These are phyloP conservation scores for Protosalanx chinensis DNA, from an alignment of 2,797 vertebrate species.

Conservation along the genomic window DNA sequence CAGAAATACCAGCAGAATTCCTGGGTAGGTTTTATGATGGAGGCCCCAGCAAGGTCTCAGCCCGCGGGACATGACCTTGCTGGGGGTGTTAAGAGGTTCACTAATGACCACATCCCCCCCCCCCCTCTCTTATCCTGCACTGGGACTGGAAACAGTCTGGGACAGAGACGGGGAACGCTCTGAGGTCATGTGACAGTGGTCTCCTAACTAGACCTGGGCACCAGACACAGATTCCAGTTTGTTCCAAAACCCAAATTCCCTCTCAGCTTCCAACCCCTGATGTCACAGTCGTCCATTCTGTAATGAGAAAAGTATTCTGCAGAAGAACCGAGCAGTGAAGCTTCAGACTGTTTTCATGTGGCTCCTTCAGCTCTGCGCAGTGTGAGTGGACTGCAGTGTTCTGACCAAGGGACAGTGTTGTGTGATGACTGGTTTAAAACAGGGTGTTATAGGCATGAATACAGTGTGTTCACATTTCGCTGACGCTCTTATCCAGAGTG, in stretches of 20 bases:
- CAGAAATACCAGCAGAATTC: conserved; percentile 69
- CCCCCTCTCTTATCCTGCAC: conserved; percentile 40
- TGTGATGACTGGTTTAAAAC: conserved; percentile 39
- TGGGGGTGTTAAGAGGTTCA: conserved; percentile 58
- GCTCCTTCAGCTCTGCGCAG: neutral
- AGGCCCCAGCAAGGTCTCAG: conserved; percentile 56
- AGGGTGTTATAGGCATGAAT: conserved; percentile 40
- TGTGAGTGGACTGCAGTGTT: conserved; percentile 25
- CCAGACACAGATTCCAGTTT: conserved; percentile 2
- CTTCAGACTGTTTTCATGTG: conserved; percentile 13
- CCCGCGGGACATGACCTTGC: conserved; percentile 67
- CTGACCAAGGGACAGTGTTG: conserved; percentile 18
- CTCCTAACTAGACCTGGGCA: conserved; percentile 2
- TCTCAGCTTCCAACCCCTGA: conserved; percentile 2
- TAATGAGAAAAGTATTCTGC: conserved; percentile 13
- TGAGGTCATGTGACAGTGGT: conserved; percentile 1
- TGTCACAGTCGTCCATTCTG: conserved; percentile 13
- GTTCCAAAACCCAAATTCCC: conserved; percentile 1
- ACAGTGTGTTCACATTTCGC: no score
- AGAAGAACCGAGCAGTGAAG: neutral
- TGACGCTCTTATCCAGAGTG: no score
- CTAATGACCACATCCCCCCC: conserved; percentile 55
- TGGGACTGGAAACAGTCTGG: conserved; percentile 43
- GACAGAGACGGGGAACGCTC: neutral
- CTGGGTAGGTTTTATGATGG: conserved; percentile 66